These are phyloP conservation scores for Mesocentrotus franciscanus DNA, from an alignment of 53 echinoderm and acorn worm species.

Conservation along the genomic window DNA sequence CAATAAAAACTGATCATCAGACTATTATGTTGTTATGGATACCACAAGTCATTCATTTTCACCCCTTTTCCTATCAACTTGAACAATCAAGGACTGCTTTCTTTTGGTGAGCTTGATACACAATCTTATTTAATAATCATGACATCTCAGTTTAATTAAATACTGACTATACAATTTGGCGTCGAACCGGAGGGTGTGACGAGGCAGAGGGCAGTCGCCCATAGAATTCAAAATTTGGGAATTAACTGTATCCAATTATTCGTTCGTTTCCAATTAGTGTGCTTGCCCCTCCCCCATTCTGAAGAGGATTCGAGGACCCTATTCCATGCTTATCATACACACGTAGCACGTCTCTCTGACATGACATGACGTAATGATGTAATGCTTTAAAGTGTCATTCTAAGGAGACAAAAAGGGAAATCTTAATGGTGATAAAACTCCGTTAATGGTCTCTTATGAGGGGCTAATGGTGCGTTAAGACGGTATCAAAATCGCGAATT, in stretches of 20 bases:
- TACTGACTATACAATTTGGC: no score
- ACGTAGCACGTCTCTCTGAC: neutral
- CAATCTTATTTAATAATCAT: neutral
- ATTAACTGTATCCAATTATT: no score
- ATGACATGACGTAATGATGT: constrained; percentile 16
- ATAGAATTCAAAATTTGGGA: no score
- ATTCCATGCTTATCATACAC: neutral
- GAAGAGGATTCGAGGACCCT: neutral
- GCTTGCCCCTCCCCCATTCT: neutral
- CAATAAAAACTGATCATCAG: no score
- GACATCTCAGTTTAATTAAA: no score
- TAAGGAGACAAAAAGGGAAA: neutral
- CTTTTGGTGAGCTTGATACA: neutral
- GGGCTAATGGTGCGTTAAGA: constrained; percentile 34
- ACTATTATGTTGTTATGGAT: no score
- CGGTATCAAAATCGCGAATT: constrained; percentile 52
- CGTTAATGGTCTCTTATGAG: constrained; percentile 49
- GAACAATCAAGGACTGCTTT: neutral
- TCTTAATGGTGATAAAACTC: constrained; percentile 41
- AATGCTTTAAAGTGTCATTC: neutral
- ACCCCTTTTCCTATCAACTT: no score
- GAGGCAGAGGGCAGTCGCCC: no score
- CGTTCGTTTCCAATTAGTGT: no score
- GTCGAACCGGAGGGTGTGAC: no score
- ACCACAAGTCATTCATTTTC: neutral